Base-by-base conservation (phyloP, 92 coral and sea anemone genomes). In the Porites divaricata region DNA sequence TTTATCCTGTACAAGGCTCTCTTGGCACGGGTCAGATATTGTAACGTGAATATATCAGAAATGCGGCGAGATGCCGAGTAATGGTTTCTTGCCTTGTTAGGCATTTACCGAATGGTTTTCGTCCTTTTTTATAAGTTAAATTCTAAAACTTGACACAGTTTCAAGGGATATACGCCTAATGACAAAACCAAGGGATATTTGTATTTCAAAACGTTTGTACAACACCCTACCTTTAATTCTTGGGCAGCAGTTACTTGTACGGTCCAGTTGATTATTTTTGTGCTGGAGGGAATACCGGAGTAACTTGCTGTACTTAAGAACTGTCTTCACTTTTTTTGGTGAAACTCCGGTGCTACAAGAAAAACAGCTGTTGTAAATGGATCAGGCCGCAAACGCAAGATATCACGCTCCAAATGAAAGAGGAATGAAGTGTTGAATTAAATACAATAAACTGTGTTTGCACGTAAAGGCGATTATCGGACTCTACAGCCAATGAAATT, bases 401-500 rank as follows among this genome's bases (percentile, higher is more conserved):
- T 56, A 15, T 26, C 9, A 52, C 28, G 12, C 28, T 21, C 20
- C 9, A 20, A 54, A 28, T 56, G 85, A 65, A 78, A 70, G 62
- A 67, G 76, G 67, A 80, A 80, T 51, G 54, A 70, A 48, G 19
- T 51, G 76, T 49, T 19, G 75, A 67, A 72, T 35, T 49, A 77
- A 45, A 77, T 65, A 56, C 19, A 41, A 65, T 21, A 72, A 71
- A 45, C 15, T 10, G 1, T 82, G 69, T 82, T 81, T 82, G 74
- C 86, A 48, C 72, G 78, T 63, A 17, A 25, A 16, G 0, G 10
- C 53, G 63, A 22, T 72, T 49, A 59, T 82, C 22, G 71, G 24
- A 82, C 51, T n/a, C 72, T 65, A 72, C 69, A 61, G 54, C 86
- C 86, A 82, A 82, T 82, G 16, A 59, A 72, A 45, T 71, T 20